Evolutionary conservation across 2,113 vertebrate species (phyloP).

Genomic region (Psephotus haematonotus): DNA sequence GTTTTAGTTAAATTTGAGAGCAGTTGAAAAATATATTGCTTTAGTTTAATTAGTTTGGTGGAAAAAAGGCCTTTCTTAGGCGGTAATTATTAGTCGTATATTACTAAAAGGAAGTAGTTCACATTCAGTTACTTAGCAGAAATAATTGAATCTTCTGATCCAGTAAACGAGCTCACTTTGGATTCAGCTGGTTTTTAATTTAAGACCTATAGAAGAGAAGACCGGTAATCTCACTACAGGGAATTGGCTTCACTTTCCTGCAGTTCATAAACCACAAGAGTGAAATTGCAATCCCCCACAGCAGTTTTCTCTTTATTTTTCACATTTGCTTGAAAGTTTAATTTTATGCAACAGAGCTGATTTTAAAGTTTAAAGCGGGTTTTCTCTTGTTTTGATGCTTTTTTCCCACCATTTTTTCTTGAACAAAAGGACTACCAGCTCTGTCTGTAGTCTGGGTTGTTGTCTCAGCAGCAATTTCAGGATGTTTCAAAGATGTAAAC

Average conservation of each 20-base stretch:
- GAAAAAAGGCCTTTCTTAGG: slow-evolving; percentile 25
- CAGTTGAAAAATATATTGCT: slow-evolving; percentile 20
- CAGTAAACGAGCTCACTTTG: slow-evolving; percentile 58
- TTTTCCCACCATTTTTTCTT: background rate
- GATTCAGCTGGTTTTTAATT: slow-evolving; percentile 65
- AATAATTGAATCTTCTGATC: slow-evolving; percentile 69
- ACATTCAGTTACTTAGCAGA: slow-evolving; percentile 50
- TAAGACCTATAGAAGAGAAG: slow-evolving; percentile 58
- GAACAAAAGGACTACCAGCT: slow-evolving; percentile 32
- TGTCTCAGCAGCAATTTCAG: slow-evolving; percentile 40
- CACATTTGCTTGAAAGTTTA: slow-evolving; percentile 56
- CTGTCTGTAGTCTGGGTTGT: slow-evolving; percentile 2
- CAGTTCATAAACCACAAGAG: slow-evolving; percentile 68
- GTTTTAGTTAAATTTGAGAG: slow-evolving; percentile 43
- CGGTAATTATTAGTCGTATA: slow-evolving; percentile 57
- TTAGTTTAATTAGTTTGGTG: slow-evolving; percentile 43
- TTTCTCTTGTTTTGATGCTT: background rate
- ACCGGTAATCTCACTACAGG: slow-evolving; percentile 62
- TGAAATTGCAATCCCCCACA: slow-evolving; percentile 52
- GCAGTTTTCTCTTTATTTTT: slow-evolving; percentile 64
- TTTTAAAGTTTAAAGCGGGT: slow-evolving; percentile 37
- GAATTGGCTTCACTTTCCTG: slow-evolving; percentile 65
- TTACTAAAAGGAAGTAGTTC: slow-evolving; percentile 56
- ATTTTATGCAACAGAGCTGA: slow-evolving; percentile 51
- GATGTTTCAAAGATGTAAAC: slow-evolving; percentile 60